Percentiles rank a stretch among this genome's conserved stretches.
These are phyloP conservation scores for Myanophis thanlyinensis DNA, from an alignment of 2,113 vertebrate genomes.

Conservation along the genomic window DNA sequence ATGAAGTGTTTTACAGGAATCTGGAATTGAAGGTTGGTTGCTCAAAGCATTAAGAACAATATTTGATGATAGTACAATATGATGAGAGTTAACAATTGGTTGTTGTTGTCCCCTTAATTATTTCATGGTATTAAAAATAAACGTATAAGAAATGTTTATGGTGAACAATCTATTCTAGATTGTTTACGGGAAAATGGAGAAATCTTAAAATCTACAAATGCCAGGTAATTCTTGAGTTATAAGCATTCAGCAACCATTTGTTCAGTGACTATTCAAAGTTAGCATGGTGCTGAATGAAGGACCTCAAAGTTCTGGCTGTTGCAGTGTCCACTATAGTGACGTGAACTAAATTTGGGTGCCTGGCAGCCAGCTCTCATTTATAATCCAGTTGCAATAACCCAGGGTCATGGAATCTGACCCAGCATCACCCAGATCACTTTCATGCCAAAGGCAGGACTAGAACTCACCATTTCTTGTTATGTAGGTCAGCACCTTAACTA, in stretches of 20 bases:
- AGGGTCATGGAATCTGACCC: neutral
- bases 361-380: neutral
- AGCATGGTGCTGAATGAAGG: neutral
- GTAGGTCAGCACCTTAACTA: neutral
- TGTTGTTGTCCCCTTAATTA: neutral
- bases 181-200: neutral
- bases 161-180: neutral
- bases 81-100: neutral
- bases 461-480: neutral
- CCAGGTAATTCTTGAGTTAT: neutral
- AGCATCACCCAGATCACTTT: neutral
- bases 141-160: neutral
- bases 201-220: neutral
- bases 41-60: neutral
- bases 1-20: neutral
- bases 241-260: neutral
- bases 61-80: neutral
- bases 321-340: neutral
- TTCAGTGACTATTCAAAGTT: neutral
- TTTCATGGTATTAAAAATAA: neutral
- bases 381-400: neutral
- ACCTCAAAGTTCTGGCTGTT: neutral
- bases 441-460: neutral
- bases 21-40: neutral
- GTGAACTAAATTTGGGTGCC: neutral